A percentile compares a stretch with the other conserved stretches of the same genome.
phyloP scores from a whole-genome alignment of 1,140 invertebrate genomes.

The Drosophila sechellia region DNA sequence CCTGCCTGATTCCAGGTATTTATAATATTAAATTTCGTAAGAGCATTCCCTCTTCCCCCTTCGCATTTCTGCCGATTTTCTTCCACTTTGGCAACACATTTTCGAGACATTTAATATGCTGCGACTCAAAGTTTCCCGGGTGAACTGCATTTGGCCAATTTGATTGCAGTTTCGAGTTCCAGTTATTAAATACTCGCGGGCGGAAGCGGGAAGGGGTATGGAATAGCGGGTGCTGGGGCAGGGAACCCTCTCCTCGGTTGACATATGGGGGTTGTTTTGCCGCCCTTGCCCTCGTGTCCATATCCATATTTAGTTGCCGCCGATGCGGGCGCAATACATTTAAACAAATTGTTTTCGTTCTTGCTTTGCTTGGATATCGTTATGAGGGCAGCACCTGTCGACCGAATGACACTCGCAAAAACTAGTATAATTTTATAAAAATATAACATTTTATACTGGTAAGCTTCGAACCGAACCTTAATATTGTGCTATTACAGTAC shows the following conservation, averaged over 20 bases:
- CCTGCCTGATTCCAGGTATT: too few species aligned
- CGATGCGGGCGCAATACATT: constrained; percentile 76
- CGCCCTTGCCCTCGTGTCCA: constrained; percentile 18
- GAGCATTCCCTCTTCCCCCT: background rate
- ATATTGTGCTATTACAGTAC: too few species aligned
- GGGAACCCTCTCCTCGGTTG: constrained; percentile 52
- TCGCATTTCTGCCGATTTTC: background rate
- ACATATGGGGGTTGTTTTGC: constrained; percentile 54
- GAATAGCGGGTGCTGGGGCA: background rate
- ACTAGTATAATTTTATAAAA: background rate
- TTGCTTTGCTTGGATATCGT: constrained; percentile 39
- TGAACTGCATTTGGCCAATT: constrained; percentile 53
- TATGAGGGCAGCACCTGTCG: constrained; percentile 77
- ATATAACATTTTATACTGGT: background rate
- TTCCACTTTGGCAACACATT: constrained; percentile 43
- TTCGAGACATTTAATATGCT: constrained; percentile 48
- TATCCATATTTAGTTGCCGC: constrained; percentile 53
- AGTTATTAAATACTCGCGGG: constrained; percentile 56
- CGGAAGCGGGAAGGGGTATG: constrained; percentile 4
- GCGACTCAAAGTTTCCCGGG: constrained; percentile 20
- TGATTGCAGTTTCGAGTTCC: constrained; percentile 71
- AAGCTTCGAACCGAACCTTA: too few species aligned
- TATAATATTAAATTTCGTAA: constrained; percentile 3
- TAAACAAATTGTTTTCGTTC: constrained; percentile 72
- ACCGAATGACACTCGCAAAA: constrained; percentile 24